phyloP scores from a whole-genome alignment of 2,797 vertebrate genomes.

The Erethizon dorsatum region DNA sequence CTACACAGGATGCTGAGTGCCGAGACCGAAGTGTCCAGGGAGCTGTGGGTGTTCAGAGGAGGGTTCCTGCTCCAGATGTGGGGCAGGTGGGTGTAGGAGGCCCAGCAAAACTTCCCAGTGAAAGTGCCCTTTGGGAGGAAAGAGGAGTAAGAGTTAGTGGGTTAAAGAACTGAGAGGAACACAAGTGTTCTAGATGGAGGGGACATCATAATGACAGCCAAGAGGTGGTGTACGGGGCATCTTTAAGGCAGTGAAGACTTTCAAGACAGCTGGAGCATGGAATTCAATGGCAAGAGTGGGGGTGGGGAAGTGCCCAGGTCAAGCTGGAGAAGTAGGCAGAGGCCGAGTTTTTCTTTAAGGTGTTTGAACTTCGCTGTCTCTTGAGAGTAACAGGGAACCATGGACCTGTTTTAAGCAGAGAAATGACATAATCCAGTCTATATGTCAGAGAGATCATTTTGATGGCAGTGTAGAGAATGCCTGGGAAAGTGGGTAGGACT shows the following conservation, averaged over 20 bases:
- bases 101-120: neutral
- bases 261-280: neutral
- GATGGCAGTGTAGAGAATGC: neutral
- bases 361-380: neutral
- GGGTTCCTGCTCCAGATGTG: rapidly evolving
- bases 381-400: neutral
- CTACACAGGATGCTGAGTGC: neutral
- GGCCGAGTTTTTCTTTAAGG: neutral
- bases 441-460: neutral
- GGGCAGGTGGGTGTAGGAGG: rapidly evolving
- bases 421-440: neutral
- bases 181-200: neutral
- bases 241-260: neutral
- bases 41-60: rapidly evolving
- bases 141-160: neutral
- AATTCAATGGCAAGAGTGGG: neutral
- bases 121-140: neutral
- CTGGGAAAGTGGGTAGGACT: neutral
- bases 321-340: neutral
- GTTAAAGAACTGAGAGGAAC: neutral
- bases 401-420: neutral
- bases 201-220: neutral
- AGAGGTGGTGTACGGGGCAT: neutral
- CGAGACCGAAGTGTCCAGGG: neutral
- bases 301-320: neutral